phyloP scores from a whole-genome alignment of 2,797 vertebrate species.

The Bufotes viridis region DNA sequence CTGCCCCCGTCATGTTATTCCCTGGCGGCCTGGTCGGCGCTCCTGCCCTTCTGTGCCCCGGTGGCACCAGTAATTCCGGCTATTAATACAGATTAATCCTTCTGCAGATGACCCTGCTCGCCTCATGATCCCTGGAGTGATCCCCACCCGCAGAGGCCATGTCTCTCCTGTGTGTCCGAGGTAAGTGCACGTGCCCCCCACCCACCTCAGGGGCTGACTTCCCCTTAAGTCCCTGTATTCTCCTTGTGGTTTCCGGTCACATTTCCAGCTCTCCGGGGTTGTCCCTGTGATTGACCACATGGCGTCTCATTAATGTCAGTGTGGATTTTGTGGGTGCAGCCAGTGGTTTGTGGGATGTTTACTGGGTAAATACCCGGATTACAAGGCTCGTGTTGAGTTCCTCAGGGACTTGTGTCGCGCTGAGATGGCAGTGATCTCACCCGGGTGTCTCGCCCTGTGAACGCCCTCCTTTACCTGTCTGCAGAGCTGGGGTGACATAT shows the following conservation, averaged over 20 bases:
- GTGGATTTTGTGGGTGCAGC: background rate
- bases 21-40: background rate
- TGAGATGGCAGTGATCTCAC: background rate
- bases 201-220: accelerated
- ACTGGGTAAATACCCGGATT: background rate
- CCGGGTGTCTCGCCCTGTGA: background rate
- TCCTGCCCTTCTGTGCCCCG: conserved; percentile 64
- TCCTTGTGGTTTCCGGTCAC: background rate
- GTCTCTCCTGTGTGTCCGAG: conserved; percentile 60
- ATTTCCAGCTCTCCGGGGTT: background rate
- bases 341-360: background rate
- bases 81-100: conserved; percentile 66
- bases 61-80: background rate
- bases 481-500: too few relatives aligned
- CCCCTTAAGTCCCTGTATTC: background rate
- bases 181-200: conserved; percentile 16
- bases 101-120: conserved; percentile 66
- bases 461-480: background rate
- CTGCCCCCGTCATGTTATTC: background rate
- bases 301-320: background rate
- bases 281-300: background rate
- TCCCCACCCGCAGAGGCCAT: conserved; percentile 33
- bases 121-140: conserved; percentile 30
- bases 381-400: background rate
- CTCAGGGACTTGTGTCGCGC: background rate